A percentile compares a stretch with the other conserved stretches of the same genome.
Conservation (phyloP, 2,113 vertebrate species). For the Pycnonotus jocosus region DNA sequence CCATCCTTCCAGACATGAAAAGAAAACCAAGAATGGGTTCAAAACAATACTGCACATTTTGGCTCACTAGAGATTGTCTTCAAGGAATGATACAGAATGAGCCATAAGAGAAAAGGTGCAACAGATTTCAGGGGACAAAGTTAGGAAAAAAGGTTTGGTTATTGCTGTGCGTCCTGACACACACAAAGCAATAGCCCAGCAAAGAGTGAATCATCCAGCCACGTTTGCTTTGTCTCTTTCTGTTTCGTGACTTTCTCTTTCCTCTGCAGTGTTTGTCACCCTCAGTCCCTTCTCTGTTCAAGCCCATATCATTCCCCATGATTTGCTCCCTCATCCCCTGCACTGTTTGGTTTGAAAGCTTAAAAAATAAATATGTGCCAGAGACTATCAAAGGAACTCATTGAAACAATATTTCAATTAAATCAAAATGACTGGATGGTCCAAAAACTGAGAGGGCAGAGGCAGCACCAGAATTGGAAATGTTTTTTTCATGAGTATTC, state of each 20-base stretch:
- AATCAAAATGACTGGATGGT: neutral
- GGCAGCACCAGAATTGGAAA: neutral
- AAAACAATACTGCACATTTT: neutral
- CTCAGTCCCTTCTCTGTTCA: neutral
- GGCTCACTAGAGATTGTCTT: neutral
- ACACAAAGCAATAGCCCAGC: neutral
- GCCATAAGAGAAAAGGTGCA: neutral
- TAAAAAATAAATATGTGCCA: neutral
- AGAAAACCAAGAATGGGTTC: neutral
- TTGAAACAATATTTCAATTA: neutral
- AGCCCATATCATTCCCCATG: neutral
- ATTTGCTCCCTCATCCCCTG: neutral
- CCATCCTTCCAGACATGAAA: slow-evolving; percentile 3
- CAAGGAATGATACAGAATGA: neutral
- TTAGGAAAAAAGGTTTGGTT: neutral
- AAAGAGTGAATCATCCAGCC: neutral
- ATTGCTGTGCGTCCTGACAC: neutral
- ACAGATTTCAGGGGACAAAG: neutral
- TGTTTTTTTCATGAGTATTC: neutral
- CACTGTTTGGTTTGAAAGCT: neutral
- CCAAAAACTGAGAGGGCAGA: neutral
- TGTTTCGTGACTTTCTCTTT: neutral
- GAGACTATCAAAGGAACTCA: neutral
- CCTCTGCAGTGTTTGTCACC: neutral
- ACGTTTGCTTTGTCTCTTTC: neutral